Evolutionary conservation across 2,113 vertebrate species (phyloP), one percentile per base, ranked within the genome.

Genomic region (Hippocampus comes): DNA sequence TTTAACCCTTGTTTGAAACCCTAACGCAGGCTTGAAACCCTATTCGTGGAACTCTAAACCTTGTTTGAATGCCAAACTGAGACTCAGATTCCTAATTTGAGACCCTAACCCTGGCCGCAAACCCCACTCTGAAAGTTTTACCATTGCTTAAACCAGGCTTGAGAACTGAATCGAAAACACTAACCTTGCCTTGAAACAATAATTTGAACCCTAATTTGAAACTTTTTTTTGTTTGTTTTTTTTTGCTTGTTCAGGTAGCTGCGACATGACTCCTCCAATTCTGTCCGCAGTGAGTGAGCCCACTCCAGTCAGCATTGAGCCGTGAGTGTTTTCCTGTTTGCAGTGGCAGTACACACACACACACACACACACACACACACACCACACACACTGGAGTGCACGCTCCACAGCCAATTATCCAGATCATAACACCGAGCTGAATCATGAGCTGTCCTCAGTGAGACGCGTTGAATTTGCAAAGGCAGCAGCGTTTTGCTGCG

Each of bases 271-370:
- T 2, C 97, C 97, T 2, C 97, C 97, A 0, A 90, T 98, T 70
- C 93, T 99, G 55, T 93, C 94, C 0, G 94, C 96, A 18, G 95
- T 98, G 83, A 93, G 92, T 12, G 97, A 99, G 74, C 95, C 92
- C 85, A 98, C 97, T 17, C 96, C 97, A 0, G 97, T 98, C 92
- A 98, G 96, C 93, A 96, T 98, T 21, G 97, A 99, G 82, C 97
- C 97, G 97, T 99, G 92, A 98, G 97, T 98, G 15, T 25, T 66
- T 14, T 46, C 21, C 69, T 70, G 73, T 23, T 74, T 75, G 75
- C 51, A 27, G 53, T 48, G 57, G 1, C 17, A 38, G 15, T 9
- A 34, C 59, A 18, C 59, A 20, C 59, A 61, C 59, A 30, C 21
- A 25, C 55, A 57, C 53, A 60, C 12, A 30, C 51, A 9, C 25